Evolutionary conservation across 2,888 invertebrate species (phyloP).

Genomic region (Brenthis ino): DNA sequence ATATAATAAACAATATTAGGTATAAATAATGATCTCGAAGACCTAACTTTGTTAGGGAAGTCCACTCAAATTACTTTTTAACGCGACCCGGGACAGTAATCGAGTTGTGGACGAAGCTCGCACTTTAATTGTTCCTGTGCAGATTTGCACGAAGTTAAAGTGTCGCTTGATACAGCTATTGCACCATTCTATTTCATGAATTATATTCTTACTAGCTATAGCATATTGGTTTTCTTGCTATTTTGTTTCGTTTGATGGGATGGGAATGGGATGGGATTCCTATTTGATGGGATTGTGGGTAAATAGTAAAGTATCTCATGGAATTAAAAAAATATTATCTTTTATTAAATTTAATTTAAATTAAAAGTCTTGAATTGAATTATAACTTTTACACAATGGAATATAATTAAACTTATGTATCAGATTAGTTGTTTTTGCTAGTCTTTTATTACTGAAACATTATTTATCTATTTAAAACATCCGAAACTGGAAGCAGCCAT

Average conservation of each 20-base stretch:
- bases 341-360: no score
- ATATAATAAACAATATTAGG: neutral
- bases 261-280: no score
- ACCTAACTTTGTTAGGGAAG: slow-evolving; percentile 45
- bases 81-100: slow-evolving; percentile 54
- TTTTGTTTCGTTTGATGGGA: neutral
- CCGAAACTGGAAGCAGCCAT: no score
- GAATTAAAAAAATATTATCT: no score
- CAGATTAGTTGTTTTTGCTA: no score
- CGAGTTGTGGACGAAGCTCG: slow-evolving; percentile 53
- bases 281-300: no score
- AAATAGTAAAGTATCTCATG: no score
- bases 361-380: no score
- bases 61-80: slow-evolving; percentile 61
- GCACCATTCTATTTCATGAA: neutral
- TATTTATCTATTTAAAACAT: no score
- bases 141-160: slow-evolving; percentile 31
- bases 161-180: slow-evolving; percentile 14
- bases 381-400: no score
- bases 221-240: neutral
- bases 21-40: slow-evolving; percentile 9
- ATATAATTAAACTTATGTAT: no score
- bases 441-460: no score
- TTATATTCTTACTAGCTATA: neutral
- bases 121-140: slow-evolving; percentile 54